Percentiles rank a stretch among this genome's conserved stretches.
phyloP scores from a whole-genome alignment of 2,888 invertebrate species.

The Melanargia galathea region DNA sequence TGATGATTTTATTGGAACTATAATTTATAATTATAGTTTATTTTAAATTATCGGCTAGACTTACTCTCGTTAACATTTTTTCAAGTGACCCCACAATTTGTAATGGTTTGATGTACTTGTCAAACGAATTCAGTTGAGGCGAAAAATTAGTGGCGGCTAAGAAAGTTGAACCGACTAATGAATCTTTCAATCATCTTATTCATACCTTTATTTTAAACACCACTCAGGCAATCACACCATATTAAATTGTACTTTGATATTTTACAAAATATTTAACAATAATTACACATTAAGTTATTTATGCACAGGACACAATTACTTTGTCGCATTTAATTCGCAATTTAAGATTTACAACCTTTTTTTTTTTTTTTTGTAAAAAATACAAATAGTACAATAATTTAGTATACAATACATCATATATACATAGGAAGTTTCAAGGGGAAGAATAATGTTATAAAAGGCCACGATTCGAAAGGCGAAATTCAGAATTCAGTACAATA shows the following conservation, averaged over 20 bases:
- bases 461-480: slow-evolving; percentile 63
- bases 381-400: slow-evolving; percentile 27
- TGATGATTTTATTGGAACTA: neutral
- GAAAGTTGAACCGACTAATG: neutral
- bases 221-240: slow-evolving; percentile 57
- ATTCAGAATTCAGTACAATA: slow-evolving; percentile 42
- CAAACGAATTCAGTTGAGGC: slow-evolving; percentile 11
- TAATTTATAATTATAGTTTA: neutral
- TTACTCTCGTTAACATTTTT: neutral
- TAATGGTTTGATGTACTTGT: slow-evolving; percentile 4
- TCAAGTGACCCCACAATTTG: too few relatives aligned
- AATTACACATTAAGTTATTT: slow-evolving; percentile 43
- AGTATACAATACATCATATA: slow-evolving; percentile 30
- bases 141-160: neutral
- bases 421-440: slow-evolving; percentile 41
- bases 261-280: slow-evolving; percentile 66
- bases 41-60: neutral
- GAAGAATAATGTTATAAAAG: slow-evolving; percentile 53
- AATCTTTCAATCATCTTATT: slow-evolving; percentile 4
- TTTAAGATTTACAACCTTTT: slow-evolving; percentile 27
- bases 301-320: slow-evolving; percentile 30
- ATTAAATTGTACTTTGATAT: slow-evolving; percentile 57
- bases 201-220: slow-evolving; percentile 12
- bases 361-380: slow-evolving; percentile 25
- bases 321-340: slow-evolving; percentile 27